Base-by-base conservation (phyloP, 2,113 vertebrate species). In the Entosphenus tridentatus region DNA sequence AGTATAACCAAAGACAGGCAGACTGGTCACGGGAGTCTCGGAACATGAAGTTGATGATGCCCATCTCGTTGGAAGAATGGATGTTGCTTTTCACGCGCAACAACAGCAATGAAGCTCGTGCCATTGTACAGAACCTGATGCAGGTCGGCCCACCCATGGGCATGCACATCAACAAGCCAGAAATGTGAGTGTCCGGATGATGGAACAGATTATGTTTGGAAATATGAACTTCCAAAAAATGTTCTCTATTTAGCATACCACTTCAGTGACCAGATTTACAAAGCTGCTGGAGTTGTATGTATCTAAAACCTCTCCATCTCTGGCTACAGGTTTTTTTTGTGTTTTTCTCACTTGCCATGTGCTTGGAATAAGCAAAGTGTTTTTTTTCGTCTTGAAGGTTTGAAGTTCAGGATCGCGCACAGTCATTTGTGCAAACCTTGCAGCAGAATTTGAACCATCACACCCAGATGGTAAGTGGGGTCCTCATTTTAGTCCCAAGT, bases 21-120 rank as follows among this genome's bases (percentile, higher is more conserved):
- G 75, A 80, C 8, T 80, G 78, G 79, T 74, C 75, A 69, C 75
- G 72, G 57, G 78, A 79, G 56, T 72, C 76, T 7, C 75, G 73
- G 14, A 56, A 70, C 39, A 74, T 71, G 70, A 78, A 72, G 70
- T 13, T 76, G 13, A 71, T 81, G 55, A 73, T 57, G 14, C 72
- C 71, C 1, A 69, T 13, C 3, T 55, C 73, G 70, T 68, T 78
- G 73, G 72, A 18, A 57, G 75, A 70, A 11, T 78, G 76, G 76
- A 2, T 82, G 56, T 14, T 78, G 55, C 2, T 78, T 11, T 75
- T 57, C 17, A 70, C 73, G 14, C 65, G 56, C 70, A 74, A 74
- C 70, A 74, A 56, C 12, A 71, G 67, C 57, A 70, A 74, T 2
- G 54, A 72, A 14, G 72, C 70, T 0, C 71, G 78, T 21, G 71